Percentiles rank a stretch among this genome's conserved stretches.
Conservation (phyloP, 2,888 invertebrate species). For the Imbricaverruca yamaguchii region DNA sequence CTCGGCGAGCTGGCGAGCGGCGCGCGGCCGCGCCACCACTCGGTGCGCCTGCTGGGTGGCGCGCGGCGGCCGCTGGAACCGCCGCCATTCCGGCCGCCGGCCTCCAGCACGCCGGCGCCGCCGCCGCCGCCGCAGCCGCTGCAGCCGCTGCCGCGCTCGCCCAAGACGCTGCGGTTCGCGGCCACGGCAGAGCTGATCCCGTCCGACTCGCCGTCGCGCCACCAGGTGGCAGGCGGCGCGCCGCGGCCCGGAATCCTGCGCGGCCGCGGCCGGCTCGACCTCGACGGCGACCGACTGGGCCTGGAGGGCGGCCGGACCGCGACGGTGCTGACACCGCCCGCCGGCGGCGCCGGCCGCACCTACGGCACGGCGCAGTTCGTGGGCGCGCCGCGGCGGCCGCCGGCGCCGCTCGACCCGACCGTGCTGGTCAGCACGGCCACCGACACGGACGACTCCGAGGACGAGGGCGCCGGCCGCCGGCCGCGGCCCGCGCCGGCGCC, state of each 20-base stretch:
- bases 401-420: neutral
- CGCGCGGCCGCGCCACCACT: neutral
- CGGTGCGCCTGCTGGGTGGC: neutral
- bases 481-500: neutral
- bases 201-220: neutral
- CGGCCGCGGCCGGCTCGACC: neutral
- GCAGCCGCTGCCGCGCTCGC: conserved; percentile 3
- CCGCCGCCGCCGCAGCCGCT: neutral
- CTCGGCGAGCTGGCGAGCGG: neutral
- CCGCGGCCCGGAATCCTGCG: conserved; percentile 13
- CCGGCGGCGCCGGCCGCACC: neutral
- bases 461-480: neutral
- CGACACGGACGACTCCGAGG: neutral
- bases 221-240: neutral
- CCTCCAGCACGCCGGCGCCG: conserved; percentile 3
- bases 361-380: conserved; percentile 13
- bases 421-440: neutral
- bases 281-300: neutral
- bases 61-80: neutral
- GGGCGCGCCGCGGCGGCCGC: neutral
- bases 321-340: too few relatives aligned
- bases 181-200: conserved; percentile 2
- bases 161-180: conserved; percentile 18
- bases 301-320: neutral
- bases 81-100: neutral